Percentiles rank a stretch among this genome's conserved stretches.
Evolutionary conservation across 2,888 invertebrate species (phyloP).

Genomic region (Carcina quercana): DNA sequence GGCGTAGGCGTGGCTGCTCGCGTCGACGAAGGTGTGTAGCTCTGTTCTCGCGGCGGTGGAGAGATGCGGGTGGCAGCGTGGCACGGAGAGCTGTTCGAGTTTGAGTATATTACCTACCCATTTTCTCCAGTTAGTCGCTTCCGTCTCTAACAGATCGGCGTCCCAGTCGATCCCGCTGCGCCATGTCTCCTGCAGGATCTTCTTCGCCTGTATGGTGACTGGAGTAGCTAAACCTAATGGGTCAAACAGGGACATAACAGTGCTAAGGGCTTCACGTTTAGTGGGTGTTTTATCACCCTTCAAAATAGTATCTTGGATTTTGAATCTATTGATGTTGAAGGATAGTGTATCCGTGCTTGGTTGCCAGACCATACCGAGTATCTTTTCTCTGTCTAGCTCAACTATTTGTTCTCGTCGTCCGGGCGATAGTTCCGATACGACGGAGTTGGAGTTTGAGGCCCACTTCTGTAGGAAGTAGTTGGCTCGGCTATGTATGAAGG

Average conservation of each 20-base stretch:
- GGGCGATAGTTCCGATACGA: neutral
- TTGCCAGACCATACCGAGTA: constrained; percentile 1
- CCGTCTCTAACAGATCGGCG: constrained; percentile 1
- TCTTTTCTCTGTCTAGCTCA: neutral
- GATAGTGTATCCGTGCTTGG: neutral
- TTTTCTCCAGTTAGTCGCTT: neutral
- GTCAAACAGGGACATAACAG: constrained; percentile 11
- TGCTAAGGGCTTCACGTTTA: constrained; percentile 10
- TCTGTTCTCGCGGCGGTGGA: neutral
- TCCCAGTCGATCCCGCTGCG: constrained; percentile 9
- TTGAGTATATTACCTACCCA: neutral
- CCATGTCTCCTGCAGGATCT: constrained; percentile 11
- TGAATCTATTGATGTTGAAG: neutral
- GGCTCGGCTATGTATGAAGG: neutral
- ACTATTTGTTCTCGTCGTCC: neutral
- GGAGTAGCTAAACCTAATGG: constrained; percentile 12
- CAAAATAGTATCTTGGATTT: neutral
- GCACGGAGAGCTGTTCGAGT: neutral
- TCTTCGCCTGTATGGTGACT: constrained; percentile 8
- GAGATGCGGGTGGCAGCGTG: neutral
- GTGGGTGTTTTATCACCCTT: constrained; percentile 3
- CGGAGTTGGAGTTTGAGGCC: constrained; percentile 1
- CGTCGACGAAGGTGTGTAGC: constrained; percentile 24
- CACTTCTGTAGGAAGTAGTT: constrained; percentile 2
- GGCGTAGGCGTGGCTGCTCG: constrained; percentile 20